These are phyloP conservation scores for Spea hammondii DNA, from an alignment of 2,797 vertebrate species.

Conservation along the genomic window DNA sequence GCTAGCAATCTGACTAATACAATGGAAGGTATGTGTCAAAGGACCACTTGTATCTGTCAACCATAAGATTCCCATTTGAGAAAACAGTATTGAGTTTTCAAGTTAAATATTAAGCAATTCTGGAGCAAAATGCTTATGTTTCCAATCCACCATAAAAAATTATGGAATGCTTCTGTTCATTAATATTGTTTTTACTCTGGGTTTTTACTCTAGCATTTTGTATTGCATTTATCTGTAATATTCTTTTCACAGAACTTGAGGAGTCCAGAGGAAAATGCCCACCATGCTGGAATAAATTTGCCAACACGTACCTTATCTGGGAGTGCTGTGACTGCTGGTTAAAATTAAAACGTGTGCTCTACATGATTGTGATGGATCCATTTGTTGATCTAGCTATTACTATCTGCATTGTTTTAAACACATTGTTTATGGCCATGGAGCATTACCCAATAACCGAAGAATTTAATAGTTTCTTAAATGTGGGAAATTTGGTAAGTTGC, in stretches of 20 bases:
- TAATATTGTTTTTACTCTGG: neutral
- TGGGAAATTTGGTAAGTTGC: constrained; percentile 85
- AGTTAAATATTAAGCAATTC: no score
- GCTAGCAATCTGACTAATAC: constrained; percentile 92
- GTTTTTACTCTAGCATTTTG: neutral
- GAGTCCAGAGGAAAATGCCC: constrained; percentile 90
- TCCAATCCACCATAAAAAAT: neutral
- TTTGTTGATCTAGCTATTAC: constrained; percentile 92
- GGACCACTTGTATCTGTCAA: no score
- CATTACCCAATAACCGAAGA: constrained; percentile 74
- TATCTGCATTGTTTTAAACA: constrained; percentile 95
- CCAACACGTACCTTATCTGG: constrained; percentile 90
- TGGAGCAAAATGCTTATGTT: neutral
- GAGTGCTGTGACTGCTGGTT: constrained; percentile 87
- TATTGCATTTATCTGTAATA: neutral
- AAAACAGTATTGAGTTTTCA: no score
- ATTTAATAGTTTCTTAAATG: constrained; percentile 73
- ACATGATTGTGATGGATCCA: constrained; percentile 90
- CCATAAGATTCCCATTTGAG: no score
- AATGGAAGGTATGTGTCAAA: constrained; percentile 79
- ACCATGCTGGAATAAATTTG: constrained; percentile 88
- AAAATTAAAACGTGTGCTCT: constrained; percentile 81
- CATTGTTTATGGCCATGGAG: constrained; percentile 97
- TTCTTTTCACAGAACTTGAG: constrained; percentile 80
- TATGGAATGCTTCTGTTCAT: neutral